Evolutionary conservation across 2,888 invertebrate genomes (phyloP), one percentile per base, ranked within the genome.

Genomic region (Leptarthrus brevirostris): DNA sequence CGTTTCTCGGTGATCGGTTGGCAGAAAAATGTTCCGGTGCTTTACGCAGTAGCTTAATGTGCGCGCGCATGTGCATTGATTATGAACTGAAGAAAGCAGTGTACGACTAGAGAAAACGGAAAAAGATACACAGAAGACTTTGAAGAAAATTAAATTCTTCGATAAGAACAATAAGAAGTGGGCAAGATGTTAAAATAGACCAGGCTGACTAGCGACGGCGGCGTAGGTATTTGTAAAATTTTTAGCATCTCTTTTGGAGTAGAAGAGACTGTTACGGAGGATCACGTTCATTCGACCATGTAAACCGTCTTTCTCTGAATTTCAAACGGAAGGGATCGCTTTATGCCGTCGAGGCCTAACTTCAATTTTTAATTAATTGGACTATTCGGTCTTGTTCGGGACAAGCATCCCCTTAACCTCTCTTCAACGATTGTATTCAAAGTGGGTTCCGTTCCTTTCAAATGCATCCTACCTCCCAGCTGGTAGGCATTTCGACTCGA

Each of bases 331-430:
- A 20, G 52, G 64, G 26, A 58, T 73, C 24, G 22, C 18, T 34
- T 61, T 61, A 10, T 64, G 30, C 64, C 34, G 49, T 52, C 58
- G 61, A 58, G 64, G 69, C 66, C 70, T 75, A 73, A 75, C 75
- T 75, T 75, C 71, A 70, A 73, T 70, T 75, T 73, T 75, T 75
- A 75, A 75, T 75, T 75, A 75, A 75, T 75, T 75, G 75, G 75
- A 75, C 56, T 75, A 73, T 70, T 34, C 69, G 36, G 52, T 52
- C 52, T 30, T 52, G 52, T 26, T 22, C 52, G 30, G 52, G 49
- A 49, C 52, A 52, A 52, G 36, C 52, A 52, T 34, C 30, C 24
- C 20, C 69, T 52, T 69, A 52, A 52, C 69, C 52, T 49, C 10
- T 4, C 69, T 16, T 30, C 30, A 69, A 18, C 74, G 56, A 75